Evolutionary conservation across 2,888 invertebrate species (phyloP).

Genomic region (Yponomeuta malinellus): DNA sequence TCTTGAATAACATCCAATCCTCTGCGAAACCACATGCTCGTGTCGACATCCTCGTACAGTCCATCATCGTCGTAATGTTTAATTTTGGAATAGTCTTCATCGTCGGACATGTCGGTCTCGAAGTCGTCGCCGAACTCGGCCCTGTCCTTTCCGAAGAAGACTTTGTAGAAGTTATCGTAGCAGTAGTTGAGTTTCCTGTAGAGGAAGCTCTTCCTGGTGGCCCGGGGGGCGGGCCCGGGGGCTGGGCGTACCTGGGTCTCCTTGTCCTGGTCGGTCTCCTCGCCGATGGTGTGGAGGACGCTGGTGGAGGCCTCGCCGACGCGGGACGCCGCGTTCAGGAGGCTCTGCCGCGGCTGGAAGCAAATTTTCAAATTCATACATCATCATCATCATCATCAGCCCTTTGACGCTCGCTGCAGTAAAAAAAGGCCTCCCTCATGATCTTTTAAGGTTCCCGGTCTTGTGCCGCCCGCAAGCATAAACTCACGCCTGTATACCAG

Average conservation of each 20-base stretch:
- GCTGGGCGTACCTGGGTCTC: conserved; percentile 79
- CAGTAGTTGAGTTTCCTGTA: conserved; percentile 69
- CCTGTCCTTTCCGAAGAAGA: conserved; percentile 52
- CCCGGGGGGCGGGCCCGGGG: conserved; percentile 15
- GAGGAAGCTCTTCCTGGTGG: conserved; percentile 40
- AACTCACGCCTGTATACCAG: no score
- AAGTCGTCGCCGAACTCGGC: conserved; percentile 48
- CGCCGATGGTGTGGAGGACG: conserved; percentile 94
- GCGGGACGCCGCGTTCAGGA: conserved; percentile 95
- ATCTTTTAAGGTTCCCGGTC: no score
- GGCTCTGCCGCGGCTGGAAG: conserved; percentile 88
- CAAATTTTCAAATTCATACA: no score
- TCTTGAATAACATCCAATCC: conserved; percentile 62
- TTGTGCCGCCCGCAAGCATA: not conserved
- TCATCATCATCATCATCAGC: no score
- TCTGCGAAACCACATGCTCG: conserved; percentile 27
- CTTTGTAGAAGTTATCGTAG: conserved; percentile 67
- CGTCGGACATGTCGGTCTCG: conserved; percentile 23
- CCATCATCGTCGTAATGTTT: conserved; percentile 27
- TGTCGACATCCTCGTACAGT: conserved; percentile 27
- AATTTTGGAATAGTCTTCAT: conserved; percentile 20
- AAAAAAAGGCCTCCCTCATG: no score
- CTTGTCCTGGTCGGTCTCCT: conserved; percentile 89
- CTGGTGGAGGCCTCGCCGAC: conserved; percentile 98
- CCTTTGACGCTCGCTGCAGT: no score